Percentiles rank a stretch among this genome's conserved stretches.
Conservation (phyloP, 2,113 vertebrate species). For the Eupsittula cactorum region DNA sequence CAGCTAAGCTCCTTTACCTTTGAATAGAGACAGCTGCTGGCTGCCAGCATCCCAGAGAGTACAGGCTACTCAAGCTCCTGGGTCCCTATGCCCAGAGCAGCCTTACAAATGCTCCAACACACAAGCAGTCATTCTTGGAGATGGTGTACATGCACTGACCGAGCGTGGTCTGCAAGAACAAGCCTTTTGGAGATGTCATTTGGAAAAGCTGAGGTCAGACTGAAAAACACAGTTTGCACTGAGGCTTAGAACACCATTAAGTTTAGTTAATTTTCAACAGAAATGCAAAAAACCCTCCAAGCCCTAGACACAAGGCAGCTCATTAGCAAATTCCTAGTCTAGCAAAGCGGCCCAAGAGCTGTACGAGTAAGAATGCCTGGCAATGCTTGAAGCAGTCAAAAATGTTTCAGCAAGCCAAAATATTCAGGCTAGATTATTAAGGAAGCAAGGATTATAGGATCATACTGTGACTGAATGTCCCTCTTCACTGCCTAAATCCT, state of each 20-base stretch:
- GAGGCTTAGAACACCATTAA: not conserved
- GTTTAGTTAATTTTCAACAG: not conserved
- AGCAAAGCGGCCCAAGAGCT: not conserved
- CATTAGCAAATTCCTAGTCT: not conserved
- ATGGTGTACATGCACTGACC: fast-evolving
- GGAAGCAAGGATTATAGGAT: not conserved
- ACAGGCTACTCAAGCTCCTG: not conserved
- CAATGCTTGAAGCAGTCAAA: not conserved
- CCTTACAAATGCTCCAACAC: not conserved
- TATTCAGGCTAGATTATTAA: not conserved
- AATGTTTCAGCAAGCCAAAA: not conserved
- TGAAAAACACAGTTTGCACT: not conserved
- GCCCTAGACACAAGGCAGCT: not conserved
- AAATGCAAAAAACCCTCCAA: not conserved
- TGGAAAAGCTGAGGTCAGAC: not conserved
- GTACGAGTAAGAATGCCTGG: not conserved
- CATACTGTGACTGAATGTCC: not conserved
- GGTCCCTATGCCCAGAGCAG: not conserved
- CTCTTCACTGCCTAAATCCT: not conserved
- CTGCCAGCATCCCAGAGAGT: not conserved
- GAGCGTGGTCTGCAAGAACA: not conserved
- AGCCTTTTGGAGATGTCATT: not conserved
- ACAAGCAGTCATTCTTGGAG: fast-evolving
- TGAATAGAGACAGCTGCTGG: not conserved
- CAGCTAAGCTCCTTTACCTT: not conserved